Percentiles rank a stretch among this genome's conserved stretches.
phyloP scores from a whole-genome alignment of 1,140 invertebrate genomes.

The Anoplophora glabripennis region DNA sequence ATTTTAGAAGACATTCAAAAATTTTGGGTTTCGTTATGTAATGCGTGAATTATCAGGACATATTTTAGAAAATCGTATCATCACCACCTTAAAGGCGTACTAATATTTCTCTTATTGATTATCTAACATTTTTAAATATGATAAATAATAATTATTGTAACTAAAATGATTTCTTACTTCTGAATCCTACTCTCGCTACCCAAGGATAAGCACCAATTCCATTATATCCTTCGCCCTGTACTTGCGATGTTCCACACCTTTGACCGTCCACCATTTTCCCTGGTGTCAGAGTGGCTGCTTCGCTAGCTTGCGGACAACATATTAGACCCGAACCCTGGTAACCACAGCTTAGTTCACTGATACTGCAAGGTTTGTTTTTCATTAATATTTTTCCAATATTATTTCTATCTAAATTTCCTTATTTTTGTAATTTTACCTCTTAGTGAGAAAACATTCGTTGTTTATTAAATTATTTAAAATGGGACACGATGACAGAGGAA shows the following conservation, averaged over 20 bases:
- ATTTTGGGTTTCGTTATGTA: too few species aligned
- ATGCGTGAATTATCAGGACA: too few species aligned
- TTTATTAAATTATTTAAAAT: slow-evolving; percentile 43
- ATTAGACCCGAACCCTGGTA: slow-evolving; percentile 47
- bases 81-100: too few species aligned
- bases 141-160: too few species aligned
- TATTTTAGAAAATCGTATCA: too few species aligned
- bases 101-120: too few species aligned
- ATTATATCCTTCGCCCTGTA: slow-evolving; percentile 59
- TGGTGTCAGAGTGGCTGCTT: slow-evolving; percentile 10
- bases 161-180: slow-evolving; percentile 49
- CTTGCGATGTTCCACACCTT: slow-evolving; percentile 60
- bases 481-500: slow-evolving; percentile 43
- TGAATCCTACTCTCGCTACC: slow-evolving; percentile 64
- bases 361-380: slow-evolving; percentile 31
- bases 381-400: background rate
- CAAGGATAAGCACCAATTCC: slow-evolving; percentile 67
- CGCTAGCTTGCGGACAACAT: slow-evolving; percentile 46
- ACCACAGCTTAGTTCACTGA: slow-evolving; percentile 48
- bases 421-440: slow-evolving; percentile 36
- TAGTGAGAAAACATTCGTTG: slow-evolving; percentile 42
- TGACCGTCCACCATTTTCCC: slow-evolving; percentile 37
- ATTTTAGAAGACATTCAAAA: too few species aligned
- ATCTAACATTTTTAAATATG: too few species aligned
- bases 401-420: background rate